phyloP scores from a whole-genome alignment of 2,113 vertebrate species.

The Amblyopsis rosae region DNA sequence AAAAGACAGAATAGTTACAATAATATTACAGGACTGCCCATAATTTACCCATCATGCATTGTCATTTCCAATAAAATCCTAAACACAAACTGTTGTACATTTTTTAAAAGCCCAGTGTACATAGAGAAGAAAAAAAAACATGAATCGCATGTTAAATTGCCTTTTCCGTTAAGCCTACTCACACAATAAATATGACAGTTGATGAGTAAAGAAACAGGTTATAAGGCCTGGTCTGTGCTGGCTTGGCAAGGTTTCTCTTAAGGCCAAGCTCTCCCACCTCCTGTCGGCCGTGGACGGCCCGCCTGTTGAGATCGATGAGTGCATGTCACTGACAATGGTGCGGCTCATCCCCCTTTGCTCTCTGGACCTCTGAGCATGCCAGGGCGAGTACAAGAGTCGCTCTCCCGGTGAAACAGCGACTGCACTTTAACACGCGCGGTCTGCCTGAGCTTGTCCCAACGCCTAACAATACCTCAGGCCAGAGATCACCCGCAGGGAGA shows the following conservation, averaged over 20 bases:
- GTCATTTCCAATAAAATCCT: too few relatives aligned
- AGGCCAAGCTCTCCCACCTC: background rate
- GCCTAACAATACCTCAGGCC: background rate
- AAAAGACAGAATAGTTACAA: too few relatives aligned
- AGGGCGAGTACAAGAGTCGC: too few relatives aligned
- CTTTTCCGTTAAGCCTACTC: too few relatives aligned
- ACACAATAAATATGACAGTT: too few relatives aligned
- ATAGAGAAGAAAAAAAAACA: too few relatives aligned
- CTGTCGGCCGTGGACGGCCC: background rate
- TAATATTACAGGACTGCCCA: too few relatives aligned
- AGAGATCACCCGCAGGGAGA: constrained; percentile 24
- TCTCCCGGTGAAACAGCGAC: background rate
- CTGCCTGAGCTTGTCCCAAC: constrained; percentile 1
- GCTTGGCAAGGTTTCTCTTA: background rate
- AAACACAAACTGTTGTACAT: too few relatives aligned
- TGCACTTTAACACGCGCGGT: background rate
- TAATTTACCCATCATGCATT: too few relatives aligned
- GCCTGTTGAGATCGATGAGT: constrained; percentile 43
- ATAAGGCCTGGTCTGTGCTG: background rate
- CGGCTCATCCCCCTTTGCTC: constrained; percentile 28
- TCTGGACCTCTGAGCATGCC: constrained; percentile 41
- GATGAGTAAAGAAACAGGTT: background rate
- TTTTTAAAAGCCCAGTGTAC: too few relatives aligned
- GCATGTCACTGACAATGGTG: background rate
- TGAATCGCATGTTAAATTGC: too few relatives aligned